Evolutionary conservation across 2,888 invertebrate species (phyloP), one percentile per base, ranked within the genome.

Genomic region (Pristionchus japonicus): DNA sequence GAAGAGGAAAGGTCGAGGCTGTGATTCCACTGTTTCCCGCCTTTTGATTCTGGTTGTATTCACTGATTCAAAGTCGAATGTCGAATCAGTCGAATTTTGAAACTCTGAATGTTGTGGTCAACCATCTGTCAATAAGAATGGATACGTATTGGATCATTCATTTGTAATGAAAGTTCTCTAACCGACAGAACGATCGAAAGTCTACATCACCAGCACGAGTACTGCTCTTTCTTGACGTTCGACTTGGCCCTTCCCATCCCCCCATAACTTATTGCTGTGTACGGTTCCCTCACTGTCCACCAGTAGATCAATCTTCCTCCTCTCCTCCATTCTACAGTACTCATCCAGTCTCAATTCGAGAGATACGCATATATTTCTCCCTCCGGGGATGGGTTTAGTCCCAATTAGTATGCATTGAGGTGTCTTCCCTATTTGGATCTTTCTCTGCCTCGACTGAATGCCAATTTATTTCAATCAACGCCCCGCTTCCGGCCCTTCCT

Each of bases 401-500:
- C 82, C 82, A 83, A 83, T 83, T 83, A 83, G 82, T 83, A 83
- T 83, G 82, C 82, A 83, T 83, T 52, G 37, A 49, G 82, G 34
- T 83, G 49, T 52, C 49, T 80, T 43, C 37, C 70, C 67, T 34
- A 27, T 34, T 34, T 67, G 31, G 61, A n/a, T 15, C 49, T 27
- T 82, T 23, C 52, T 31, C 34, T 11, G 31, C 52, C 52, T 1
- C 52, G 6, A 34, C 82, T 52, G 34, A 49, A 83, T 52, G 52
- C 82, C 82, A 83, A 83, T 83, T 83, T 83, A 52, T 83, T 83
- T 83, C 82, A 83, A 83, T 83, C 82, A 83, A 83, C 82, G 82
- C 82, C n/a, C n/a, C 6, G 31, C 52, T 31, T 23, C 52, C 34
- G 52, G n/a, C 0, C n/a, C n/a, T n/a, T n/a, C n/a, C n/a, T n/a